Percentiles rank a stretch among this genome's conserved stretches.
Conservation (phyloP, 2,888 invertebrate species). For the Hoplodrina blanda region DNA sequence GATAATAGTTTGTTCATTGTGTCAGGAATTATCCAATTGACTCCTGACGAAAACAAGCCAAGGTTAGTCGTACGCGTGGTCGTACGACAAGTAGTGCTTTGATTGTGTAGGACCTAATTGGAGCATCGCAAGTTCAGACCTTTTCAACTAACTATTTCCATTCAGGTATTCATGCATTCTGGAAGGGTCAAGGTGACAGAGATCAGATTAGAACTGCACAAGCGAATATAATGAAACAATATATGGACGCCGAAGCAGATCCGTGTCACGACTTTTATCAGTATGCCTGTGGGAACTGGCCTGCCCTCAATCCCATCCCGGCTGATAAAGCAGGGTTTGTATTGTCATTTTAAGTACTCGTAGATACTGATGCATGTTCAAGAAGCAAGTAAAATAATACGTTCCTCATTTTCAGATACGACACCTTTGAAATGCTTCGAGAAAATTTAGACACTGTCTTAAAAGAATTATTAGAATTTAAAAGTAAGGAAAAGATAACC, state of each 20-base stretch:
- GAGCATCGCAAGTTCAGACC: background rate
- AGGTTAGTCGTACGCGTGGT: conserved; percentile 43
- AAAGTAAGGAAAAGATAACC: conserved; percentile 73
- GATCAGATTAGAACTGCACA: conserved; percentile 91
- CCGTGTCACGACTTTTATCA: conserved; percentile 96
- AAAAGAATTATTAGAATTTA: conserved; percentile 92
- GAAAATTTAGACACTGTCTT: conserved; percentile 94
- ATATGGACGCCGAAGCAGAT: conserved; percentile 93
- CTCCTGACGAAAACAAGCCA: conserved; percentile 51
- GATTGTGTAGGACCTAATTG: conserved; percentile 15
- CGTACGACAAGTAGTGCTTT: conserved; percentile 12
- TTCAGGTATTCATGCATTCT: conserved; percentile 89
- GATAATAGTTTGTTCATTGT: conserved; percentile 39
- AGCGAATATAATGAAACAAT: conserved; percentile 93
- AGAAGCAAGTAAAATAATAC: conserved; percentile 2
- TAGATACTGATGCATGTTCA: background rate
- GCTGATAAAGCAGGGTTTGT: conserved; percentile 94
- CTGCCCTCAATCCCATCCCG: conserved; percentile 95
- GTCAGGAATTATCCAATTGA: conserved; percentile 57
- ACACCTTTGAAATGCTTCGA: conserved; percentile 97
- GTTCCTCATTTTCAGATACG: conserved; percentile 88
- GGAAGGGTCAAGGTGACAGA: conserved; percentile 90
- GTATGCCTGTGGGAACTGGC: conserved; percentile 97
- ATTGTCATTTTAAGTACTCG: background rate
- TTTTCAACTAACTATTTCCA: conserved; percentile 6